Evolutionary conservation across 2,797 vertebrate genomes (phyloP).

Genomic region (Gobionotothen gibberifrons): DNA sequence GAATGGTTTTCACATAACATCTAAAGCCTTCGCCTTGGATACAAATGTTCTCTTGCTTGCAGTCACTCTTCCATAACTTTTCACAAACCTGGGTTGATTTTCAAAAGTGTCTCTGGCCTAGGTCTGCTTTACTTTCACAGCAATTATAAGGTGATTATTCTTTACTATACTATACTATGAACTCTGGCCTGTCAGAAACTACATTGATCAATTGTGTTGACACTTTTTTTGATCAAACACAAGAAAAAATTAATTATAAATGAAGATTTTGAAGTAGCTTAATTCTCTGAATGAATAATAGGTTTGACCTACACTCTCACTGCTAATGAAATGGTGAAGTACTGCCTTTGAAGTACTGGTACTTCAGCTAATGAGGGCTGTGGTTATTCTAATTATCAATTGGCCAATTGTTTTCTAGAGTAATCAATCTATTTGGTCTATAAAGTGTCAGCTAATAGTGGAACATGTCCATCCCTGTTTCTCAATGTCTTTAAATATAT

Average conservation of each 20-base stretch:
- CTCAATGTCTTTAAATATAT: no score
- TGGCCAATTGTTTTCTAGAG: no score
- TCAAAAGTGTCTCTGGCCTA: slow-evolving; percentile 34
- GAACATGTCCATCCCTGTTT: no score
- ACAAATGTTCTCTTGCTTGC: slow-evolving; percentile 68
- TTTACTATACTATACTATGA: slow-evolving; percentile 41
- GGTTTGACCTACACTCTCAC: neutral
- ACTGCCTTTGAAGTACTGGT: neutral
- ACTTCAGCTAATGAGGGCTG: neutral
- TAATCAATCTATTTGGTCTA: no score
- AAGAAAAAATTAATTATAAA: neutral
- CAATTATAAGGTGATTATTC: slow-evolving; percentile 60
- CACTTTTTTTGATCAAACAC: neutral
- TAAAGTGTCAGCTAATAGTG: no score
- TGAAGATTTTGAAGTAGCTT: neutral
- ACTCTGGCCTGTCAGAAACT: slow-evolving; percentile 21
- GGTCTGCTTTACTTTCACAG: slow-evolving; percentile 42
- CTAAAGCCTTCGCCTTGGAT: slow-evolving; percentile 65
- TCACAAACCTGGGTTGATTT: slow-evolving; percentile 55
- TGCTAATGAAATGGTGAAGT: neutral
- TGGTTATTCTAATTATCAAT: no score
- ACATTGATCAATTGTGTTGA: slow-evolving; percentile 11
- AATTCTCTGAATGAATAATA: neutral
- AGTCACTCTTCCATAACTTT: slow-evolving; percentile 66
- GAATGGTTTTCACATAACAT: slow-evolving; percentile 82